A percentile compares a stretch with the other conserved stretches of the same genome.
These are phyloP conservation scores for Numenius arquata DNA, from an alignment of 2,113 vertebrate genomes.

Conservation along the genomic window DNA sequence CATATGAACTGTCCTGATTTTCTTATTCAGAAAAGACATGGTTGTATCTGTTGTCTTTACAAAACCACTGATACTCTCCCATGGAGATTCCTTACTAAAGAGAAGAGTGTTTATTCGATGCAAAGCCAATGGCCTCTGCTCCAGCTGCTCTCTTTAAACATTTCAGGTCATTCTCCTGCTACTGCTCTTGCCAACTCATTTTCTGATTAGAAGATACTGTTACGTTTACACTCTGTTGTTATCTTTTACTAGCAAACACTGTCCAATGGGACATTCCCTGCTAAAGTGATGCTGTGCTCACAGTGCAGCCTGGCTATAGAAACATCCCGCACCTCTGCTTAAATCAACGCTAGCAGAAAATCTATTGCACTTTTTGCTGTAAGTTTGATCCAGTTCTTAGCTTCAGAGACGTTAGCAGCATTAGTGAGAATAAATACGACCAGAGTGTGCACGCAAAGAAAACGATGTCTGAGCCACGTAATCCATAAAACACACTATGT, in stretches of 20 bases:
- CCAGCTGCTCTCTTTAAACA: not conserved
- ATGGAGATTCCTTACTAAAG: not conserved
- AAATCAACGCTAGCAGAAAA: not conserved
- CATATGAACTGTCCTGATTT: no score
- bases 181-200: not conserved
- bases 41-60: not conserved
- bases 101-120: not conserved
- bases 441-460: not conserved
- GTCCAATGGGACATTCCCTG: not conserved
- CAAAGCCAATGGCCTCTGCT: not conserved
- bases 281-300: not conserved
- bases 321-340: not conserved
- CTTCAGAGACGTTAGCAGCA: not conserved
- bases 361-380: not conserved
- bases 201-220: not conserved
- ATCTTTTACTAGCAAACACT: not conserved
- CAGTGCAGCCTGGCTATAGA: not conserved
- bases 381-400: not conserved
- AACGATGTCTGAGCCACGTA: rapidly evolving
- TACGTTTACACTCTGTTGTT: not conserved
- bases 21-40: no score
- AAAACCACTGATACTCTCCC: not conserved
- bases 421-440: not conserved
- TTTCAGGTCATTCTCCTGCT: not conserved
- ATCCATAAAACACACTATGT: not conserved